Evolutionary conservation across 2,888 invertebrate genomes (phyloP).

Genomic region (Drosophila niveifrons): DNA sequence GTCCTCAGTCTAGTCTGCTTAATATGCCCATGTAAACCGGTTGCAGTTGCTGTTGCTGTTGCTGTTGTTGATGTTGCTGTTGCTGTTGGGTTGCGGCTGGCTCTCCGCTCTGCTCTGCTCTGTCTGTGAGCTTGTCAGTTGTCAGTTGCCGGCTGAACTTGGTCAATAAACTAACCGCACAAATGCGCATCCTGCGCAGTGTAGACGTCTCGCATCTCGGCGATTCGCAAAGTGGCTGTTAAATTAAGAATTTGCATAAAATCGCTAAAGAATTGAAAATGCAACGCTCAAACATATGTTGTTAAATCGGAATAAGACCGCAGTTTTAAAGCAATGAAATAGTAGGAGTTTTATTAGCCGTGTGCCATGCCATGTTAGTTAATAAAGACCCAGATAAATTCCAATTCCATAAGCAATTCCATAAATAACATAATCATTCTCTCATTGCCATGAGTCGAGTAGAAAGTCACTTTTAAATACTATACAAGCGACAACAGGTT

Average conservation of each 20-base stretch:
- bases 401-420: background rate
- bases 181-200: slow-evolving; percentile 43
- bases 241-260: slow-evolving; percentile 54
- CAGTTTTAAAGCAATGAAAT: slow-evolving; percentile 1
- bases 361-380: background rate
- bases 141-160: slow-evolving; percentile 42
- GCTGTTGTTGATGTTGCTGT: slow-evolving; percentile 17
- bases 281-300: background rate
- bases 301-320: background rate
- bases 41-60: slow-evolving; percentile 13
- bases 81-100: slow-evolving; percentile 1
- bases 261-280: slow-evolving; percentile 15
- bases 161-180: slow-evolving; percentile 70
- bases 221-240: slow-evolving; percentile 26
- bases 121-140: slow-evolving; percentile 42
- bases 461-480: slow-evolving; percentile 6
- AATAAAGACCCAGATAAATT: background rate
- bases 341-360: background rate
- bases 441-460: slow-evolving; percentile 20
- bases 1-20: background rate
- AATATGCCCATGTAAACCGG: slow-evolving; percentile 30
- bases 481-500: slow-evolving; percentile 5
- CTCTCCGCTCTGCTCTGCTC: background rate
- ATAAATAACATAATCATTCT: slow-evolving; percentile 6
- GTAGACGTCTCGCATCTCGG: slow-evolving; percentile 13